Percentiles rank a stretch among this genome's conserved stretches.
These are phyloP conservation scores for Bubalus kerabau DNA, from an alignment of 2,113 vertebrate species.

Conservation along the genomic window DNA sequence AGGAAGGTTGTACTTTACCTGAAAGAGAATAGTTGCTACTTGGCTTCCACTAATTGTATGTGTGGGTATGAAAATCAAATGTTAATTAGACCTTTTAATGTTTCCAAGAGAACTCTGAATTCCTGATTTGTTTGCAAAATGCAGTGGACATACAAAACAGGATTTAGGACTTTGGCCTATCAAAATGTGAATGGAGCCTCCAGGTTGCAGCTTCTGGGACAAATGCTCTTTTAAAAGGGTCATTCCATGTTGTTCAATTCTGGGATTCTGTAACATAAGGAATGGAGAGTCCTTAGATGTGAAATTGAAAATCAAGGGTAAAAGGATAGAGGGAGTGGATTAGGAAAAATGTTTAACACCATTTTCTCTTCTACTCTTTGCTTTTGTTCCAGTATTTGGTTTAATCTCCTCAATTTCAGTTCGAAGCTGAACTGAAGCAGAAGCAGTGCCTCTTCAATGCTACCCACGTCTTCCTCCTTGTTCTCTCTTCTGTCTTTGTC, in stretches of 20 bases:
- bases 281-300: neutral
- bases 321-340: neutral
- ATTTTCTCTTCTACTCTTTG: neutral
- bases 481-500: neutral
- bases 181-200: neutral
- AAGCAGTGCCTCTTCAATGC: neutral
- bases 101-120: neutral
- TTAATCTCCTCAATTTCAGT: neutral
- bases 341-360: neutral
- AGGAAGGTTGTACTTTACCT: accelerated
- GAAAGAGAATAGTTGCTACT: neutral
- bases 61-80: neutral
- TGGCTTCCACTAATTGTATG: neutral
- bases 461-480: neutral
- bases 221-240: neutral
- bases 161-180: neutral
- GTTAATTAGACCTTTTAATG: neutral
- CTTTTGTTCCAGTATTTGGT: neutral
- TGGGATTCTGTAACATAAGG: neutral
- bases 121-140: neutral
- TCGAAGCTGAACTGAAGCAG: no score
- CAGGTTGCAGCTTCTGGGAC: neutral
- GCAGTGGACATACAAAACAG: neutral
- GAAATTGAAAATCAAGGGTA: neutral
- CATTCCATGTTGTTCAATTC: neutral